Conservation (phyloP, 2,113 vertebrate species). For the Ivindomyrus marchei region DNA sequence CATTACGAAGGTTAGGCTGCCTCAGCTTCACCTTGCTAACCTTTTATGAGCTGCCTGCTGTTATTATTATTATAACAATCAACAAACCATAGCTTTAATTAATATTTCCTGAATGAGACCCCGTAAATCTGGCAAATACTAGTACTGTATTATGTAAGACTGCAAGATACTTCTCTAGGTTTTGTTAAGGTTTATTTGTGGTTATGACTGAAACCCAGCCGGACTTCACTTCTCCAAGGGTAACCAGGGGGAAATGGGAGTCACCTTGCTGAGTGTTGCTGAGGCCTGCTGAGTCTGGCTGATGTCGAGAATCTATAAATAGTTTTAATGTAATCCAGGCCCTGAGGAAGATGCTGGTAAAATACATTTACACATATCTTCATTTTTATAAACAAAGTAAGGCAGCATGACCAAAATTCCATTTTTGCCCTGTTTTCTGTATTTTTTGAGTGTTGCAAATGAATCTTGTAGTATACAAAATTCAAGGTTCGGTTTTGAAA, state of each 20-base stretch:
- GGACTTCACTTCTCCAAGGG: background rate
- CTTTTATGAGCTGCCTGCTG: background rate
- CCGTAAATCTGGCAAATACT: background rate
- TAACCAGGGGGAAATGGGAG: background rate
- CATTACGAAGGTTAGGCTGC: background rate
- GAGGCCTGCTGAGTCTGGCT: background rate
- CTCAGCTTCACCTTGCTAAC: background rate
- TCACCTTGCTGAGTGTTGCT: background rate
- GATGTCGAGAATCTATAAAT: background rate
- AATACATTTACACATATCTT: background rate
- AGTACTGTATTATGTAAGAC: background rate
- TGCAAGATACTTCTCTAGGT: background rate
- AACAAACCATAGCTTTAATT: background rate
- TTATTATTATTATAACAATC: background rate
- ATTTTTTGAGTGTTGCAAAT: background rate
- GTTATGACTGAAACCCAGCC: background rate
- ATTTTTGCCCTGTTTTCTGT: background rate
- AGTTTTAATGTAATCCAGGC: background rate
- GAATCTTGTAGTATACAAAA: background rate
- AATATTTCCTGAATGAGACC: background rate
- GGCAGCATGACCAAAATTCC: background rate
- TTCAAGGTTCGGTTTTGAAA: background rate
- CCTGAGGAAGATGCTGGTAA: background rate
- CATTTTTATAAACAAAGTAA: background rate
- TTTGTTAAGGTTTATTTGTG: background rate